phyloP scores from a whole-genome alignment of 2,888 invertebrate genomes.

The Sclerodermus sp. region DNA sequence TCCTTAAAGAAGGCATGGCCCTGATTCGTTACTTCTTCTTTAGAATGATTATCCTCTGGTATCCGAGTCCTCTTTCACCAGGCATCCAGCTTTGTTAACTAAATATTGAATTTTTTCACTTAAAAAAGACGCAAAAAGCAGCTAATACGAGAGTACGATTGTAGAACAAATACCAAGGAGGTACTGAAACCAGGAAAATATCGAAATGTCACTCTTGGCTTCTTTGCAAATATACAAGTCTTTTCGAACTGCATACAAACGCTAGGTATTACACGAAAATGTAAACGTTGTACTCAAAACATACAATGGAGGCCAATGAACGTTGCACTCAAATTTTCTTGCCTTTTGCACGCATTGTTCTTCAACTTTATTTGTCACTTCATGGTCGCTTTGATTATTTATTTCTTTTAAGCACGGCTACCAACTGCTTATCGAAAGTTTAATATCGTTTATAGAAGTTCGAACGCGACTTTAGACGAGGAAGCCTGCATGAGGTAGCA shows the following conservation, averaged over 20 bases:
- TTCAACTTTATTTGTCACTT: constrained; percentile 56
- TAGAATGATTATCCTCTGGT: constrained; percentile 4
- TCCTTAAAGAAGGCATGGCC: constrained; percentile 21
- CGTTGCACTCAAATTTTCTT: constrained; percentile 31
- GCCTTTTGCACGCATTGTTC: constrained; percentile 50
- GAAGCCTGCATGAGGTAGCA: too few species aligned
- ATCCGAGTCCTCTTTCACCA: too few species aligned
- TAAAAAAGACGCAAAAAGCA: constrained; percentile 4
- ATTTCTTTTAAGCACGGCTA: constrained; percentile 55
- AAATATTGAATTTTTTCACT: too few species aligned
- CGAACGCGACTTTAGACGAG: too few species aligned
- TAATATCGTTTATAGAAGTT: too few species aligned
- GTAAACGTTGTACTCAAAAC: constrained; percentile 22
- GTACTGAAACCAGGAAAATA: constrained; percentile 26
- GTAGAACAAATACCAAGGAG: constrained; percentile 15
- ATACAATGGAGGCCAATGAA: constrained; percentile 30
- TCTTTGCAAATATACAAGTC: constrained; percentile 24
- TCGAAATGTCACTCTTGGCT: constrained; percentile 37
- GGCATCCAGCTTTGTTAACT: too few species aligned
- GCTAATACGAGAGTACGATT: constrained; percentile 8
- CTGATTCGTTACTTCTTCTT: constrained; percentile 10
- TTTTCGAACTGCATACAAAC: too few species aligned
- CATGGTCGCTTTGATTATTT: constrained; percentile 57
- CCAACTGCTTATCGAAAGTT: constrained; percentile 48
- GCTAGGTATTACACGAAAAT: constrained; percentile 19